Conservation (phyloP, 1,140 invertebrate species). For the Drosophila rhopaloa region DNA sequence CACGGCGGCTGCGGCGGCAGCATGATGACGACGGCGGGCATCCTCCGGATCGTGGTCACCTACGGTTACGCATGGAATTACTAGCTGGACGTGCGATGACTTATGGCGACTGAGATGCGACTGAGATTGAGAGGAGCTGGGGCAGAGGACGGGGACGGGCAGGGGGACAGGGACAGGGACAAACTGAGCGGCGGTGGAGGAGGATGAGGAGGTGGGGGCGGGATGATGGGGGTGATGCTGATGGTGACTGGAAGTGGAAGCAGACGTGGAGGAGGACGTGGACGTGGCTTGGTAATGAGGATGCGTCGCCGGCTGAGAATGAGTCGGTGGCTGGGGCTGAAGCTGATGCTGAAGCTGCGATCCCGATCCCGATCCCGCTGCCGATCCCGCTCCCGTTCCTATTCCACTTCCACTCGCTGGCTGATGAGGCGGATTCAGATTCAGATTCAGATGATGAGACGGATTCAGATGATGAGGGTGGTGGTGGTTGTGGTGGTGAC, state of each 20-base stretch:
- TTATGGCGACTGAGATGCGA: constrained; percentile 78
- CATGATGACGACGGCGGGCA: constrained; percentile 85
- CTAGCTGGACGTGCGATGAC: constrained; percentile 87
- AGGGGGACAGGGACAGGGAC: constrained; percentile 12
- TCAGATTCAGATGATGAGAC: constrained; percentile 45
- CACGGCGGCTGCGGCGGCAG: constrained; percentile 72
- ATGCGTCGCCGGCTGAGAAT: constrained; percentile 62
- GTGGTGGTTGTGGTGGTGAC: constrained; percentile 62
- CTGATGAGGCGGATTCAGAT: constrained; percentile 45
- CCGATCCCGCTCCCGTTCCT: constrained; percentile 75
- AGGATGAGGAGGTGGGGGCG: constrained; percentile 7
- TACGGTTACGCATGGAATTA: constrained; percentile 93
- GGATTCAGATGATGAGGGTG: constrained; percentile 54
- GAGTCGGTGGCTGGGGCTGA: constrained; percentile 33
- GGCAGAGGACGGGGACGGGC: constrained; percentile 36
- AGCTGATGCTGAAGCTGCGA: constrained; percentile 63
- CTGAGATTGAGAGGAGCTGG: constrained; percentile 42
- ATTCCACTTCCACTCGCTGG: constrained; percentile 81
- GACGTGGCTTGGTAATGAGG: constrained; percentile 75
- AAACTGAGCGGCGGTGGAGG: constrained; percentile 45
- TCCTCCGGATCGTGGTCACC: constrained; percentile 91
- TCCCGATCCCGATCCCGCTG: constrained; percentile 38
- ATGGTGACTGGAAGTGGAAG: constrained; percentile 83
- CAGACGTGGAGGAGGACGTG: constrained; percentile 77
- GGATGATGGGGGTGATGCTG: constrained; percentile 71